A percentile compares a stretch with the other conserved stretches of the same genome.
phyloP scores from a whole-genome alignment of 1,140 invertebrate species.

The Coboldia fuscipes region DNA sequence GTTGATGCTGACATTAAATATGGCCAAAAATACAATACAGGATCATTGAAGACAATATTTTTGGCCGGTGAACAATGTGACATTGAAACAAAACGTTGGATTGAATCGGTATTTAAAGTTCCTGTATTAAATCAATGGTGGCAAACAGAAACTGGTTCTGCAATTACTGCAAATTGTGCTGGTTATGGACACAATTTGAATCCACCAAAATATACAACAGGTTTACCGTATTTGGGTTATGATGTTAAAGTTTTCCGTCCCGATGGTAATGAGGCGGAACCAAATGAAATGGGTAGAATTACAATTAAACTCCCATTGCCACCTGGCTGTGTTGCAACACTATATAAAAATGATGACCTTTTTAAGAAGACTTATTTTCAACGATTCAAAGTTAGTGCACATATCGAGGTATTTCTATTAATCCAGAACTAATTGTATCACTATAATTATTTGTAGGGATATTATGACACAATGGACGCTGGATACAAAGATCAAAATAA shows the following conservation, averaged over 20 bases:
- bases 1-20: conserved; percentile 45
- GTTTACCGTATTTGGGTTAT: conserved; percentile 63
- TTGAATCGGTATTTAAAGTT: conserved; percentile 54
- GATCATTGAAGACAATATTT: conserved; percentile 58
- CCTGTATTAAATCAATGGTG: conserved; percentile 89
- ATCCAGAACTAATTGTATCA: not conserved
- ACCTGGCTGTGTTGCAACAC: conserved; percentile 62
- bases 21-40: conserved; percentile 43
- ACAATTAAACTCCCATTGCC: conserved; percentile 69
- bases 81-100: conserved; percentile 73
- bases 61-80: conserved; percentile 90
- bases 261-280: conserved; percentile 39
- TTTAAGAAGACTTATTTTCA: conserved; percentile 66
- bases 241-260: conserved; percentile 51
- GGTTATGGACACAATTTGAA: conserved; percentile 38
- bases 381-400: conserved; percentile 43
- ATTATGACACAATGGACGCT: conserved; percentile 89
- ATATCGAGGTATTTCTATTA: not conserved
- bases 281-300: conserved; percentile 60
- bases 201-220: conserved; percentile 43
- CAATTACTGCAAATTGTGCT: conserved; percentile 64
- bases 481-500: conserved; percentile 67
- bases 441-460: conserved; percentile 38
- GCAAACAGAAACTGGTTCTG: conserved; percentile 83
- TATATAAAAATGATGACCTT: conserved; percentile 62